Conservation (phyloP, 2,113 vertebrate genomes). For the Hemiprocne comata region DNA sequence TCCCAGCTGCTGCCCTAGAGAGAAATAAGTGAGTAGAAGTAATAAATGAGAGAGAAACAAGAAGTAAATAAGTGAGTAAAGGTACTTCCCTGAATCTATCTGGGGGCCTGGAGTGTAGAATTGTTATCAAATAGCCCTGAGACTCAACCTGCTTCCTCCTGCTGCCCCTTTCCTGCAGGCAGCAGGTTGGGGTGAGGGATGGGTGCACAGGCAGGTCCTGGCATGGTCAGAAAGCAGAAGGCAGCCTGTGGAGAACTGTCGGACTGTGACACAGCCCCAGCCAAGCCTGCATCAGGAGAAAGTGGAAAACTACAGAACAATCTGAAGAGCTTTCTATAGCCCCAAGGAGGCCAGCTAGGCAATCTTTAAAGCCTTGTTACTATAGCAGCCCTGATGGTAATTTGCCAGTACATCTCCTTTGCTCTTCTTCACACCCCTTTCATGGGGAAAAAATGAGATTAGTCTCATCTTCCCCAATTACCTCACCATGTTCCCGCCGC, state of each 20-base stretch:
- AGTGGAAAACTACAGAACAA: slow-evolving; percentile 64
- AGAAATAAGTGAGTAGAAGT: background rate
- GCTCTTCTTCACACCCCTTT: slow-evolving; percentile 48
- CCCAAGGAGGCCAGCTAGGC: slow-evolving; percentile 40
- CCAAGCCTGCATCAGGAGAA: background rate
- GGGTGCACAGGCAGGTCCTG: fast-evolving
- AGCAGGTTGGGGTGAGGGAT: too few relatives aligned
- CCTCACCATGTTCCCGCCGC: background rate
- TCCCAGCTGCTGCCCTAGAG: background rate
- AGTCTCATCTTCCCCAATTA: slow-evolving; percentile 60
- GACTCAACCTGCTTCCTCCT: background rate
- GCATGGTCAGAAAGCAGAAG: fast-evolving
- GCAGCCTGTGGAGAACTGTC: too few relatives aligned
- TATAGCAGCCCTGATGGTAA: slow-evolving; percentile 68
- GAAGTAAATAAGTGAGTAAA: background rate
- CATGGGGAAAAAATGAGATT: slow-evolving; percentile 18
- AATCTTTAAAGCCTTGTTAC: slow-evolving; percentile 60
- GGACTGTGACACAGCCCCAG: too few relatives aligned
- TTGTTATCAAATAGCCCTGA: too few relatives aligned
- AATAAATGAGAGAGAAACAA: background rate
- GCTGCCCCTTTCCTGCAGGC: background rate
- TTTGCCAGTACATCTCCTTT: slow-evolving; percentile 58
- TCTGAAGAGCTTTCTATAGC: slow-evolving; percentile 32
- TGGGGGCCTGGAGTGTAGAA: background rate
- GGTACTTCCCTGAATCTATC: background rate